Evolutionary conservation across 2,888 invertebrate species (phyloP).

Genomic region (Cheilosia scutellata): DNA sequence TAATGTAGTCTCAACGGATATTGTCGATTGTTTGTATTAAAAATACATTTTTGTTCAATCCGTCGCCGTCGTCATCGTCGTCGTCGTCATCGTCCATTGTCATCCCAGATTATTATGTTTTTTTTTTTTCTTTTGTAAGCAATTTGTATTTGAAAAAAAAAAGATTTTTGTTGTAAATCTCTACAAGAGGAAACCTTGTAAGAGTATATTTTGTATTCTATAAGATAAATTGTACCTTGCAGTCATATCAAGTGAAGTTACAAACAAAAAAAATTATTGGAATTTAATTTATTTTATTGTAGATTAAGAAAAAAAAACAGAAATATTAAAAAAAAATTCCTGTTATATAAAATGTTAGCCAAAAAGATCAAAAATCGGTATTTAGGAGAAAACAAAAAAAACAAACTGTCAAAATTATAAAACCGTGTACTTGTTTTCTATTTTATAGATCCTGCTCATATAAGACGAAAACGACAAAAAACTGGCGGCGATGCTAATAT

Average conservation of each 20-base stretch:
- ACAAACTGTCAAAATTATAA: conserved; percentile 78
- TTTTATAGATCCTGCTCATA: conserved; percentile 86
- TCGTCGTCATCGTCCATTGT: background rate
- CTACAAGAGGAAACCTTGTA: conserved; percentile 24
- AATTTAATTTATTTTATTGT: conserved; percentile 52
- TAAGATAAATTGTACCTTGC: conserved; percentile 67
- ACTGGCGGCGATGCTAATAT: conserved; percentile 82
- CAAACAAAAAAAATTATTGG: conserved; percentile 17
- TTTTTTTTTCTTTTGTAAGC: conserved; percentile 45
- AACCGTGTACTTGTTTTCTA: conserved; percentile 55
- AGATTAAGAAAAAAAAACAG: conserved; percentile 39
- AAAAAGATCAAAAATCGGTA: conserved; percentile 31
- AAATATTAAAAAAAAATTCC: conserved; percentile 24
- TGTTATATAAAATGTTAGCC: conserved; percentile 49
- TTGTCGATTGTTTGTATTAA: conserved; percentile 68
- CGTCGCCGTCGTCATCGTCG: background rate
- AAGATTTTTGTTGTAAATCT: conserved; percentile 53
- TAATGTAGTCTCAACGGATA: conserved; percentile 49
- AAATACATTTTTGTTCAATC: conserved; percentile 20
- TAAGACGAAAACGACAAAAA: conserved; percentile 85
- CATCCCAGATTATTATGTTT: conserved; percentile 4
- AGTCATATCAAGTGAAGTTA: conserved; percentile 74
- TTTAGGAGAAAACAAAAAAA: conserved; percentile 45
- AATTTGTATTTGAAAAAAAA: conserved; percentile 64
- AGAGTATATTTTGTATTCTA: conserved; percentile 53